Percentiles rank a stretch among this genome's conserved stretches.
Evolutionary conservation across 92 coral and sea anemone genomes (phyloP).

Genomic region (Virgularia gustaviana): DNA sequence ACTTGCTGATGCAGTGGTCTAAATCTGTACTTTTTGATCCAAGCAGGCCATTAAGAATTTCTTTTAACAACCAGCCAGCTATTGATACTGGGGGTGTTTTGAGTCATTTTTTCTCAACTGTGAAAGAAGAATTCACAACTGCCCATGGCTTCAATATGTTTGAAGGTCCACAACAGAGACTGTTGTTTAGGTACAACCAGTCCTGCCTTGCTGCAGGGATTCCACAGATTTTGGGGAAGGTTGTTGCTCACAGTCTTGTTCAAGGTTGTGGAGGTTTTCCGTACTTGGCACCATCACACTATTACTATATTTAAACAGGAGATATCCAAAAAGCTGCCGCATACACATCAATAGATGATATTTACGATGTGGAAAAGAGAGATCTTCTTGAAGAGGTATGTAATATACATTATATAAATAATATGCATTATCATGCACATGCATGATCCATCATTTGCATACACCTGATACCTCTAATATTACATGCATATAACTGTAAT

Average conservation of each 20-base stretch:
- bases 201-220: constrained; percentile 41
- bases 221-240: constrained; percentile 36
- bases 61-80: constrained; percentile 41
- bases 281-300: constrained; percentile 31
- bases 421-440: too few species aligned
- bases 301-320: constrained; percentile 37
- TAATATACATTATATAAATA: too few species aligned
- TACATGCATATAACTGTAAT: too few species aligned
- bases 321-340: constrained; percentile 37
- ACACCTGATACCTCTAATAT: too few species aligned
- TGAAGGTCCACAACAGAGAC: constrained; percentile 40
- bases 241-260: constrained; percentile 33
- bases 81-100: constrained; percentile 49
- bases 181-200: constrained; percentile 26
- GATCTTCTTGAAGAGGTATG: constrained; percentile 39
- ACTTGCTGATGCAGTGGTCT: constrained; percentile 46
- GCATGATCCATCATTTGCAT: too few species aligned
- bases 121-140: constrained; percentile 20
- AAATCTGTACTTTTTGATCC: constrained; percentile 30
- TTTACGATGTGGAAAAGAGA: constrained; percentile 36
- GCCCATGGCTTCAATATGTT: constrained; percentile 8
- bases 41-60: constrained; percentile 13
- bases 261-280: constrained; percentile 36
- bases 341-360: constrained; percentile 24
- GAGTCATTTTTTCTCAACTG: constrained; percentile 30